These are phyloP conservation scores for Mus pahari DNA, from an alignment of 2,113 vertebrate genomes.

Conservation along the genomic window DNA sequence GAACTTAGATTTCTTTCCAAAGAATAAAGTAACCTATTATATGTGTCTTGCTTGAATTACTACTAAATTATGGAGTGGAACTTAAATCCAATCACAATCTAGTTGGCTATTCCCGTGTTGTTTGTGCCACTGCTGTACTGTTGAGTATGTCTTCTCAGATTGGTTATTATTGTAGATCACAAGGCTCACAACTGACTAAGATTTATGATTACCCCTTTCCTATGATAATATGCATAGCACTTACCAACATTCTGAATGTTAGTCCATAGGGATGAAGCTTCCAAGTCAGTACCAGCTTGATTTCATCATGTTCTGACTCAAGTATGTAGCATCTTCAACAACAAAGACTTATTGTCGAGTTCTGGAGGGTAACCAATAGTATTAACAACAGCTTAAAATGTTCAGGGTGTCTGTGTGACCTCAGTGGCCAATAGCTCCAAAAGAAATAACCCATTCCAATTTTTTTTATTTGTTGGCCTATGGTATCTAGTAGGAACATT, in stretches of 20 bases:
- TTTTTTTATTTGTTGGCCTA: background rate
- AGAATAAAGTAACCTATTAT: background rate
- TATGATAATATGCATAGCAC: background rate
- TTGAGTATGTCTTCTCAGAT: background rate
- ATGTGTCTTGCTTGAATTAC: background rate
- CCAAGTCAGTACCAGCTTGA: background rate
- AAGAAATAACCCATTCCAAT: background rate
- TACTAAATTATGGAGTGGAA: background rate
- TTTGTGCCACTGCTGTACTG: background rate
- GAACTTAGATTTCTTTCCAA: background rate
- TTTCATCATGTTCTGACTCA: background rate
- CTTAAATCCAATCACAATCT: background rate
- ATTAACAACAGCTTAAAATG: background rate
- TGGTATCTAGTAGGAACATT: background rate
- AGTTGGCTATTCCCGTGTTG: background rate
- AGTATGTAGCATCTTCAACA: background rate
- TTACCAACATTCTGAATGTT: background rate
- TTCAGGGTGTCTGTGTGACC: background rate
- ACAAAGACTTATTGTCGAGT: background rate
- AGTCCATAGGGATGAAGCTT: background rate
- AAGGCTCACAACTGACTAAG: background rate
- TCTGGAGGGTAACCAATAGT: background rate
- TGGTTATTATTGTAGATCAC: background rate
- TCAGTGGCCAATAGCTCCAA: background rate
- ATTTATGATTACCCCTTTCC: background rate